Evolutionary conservation across 2,797 vertebrate species (phyloP).

Genomic region (Tamandua tetradactyla): DNA sequence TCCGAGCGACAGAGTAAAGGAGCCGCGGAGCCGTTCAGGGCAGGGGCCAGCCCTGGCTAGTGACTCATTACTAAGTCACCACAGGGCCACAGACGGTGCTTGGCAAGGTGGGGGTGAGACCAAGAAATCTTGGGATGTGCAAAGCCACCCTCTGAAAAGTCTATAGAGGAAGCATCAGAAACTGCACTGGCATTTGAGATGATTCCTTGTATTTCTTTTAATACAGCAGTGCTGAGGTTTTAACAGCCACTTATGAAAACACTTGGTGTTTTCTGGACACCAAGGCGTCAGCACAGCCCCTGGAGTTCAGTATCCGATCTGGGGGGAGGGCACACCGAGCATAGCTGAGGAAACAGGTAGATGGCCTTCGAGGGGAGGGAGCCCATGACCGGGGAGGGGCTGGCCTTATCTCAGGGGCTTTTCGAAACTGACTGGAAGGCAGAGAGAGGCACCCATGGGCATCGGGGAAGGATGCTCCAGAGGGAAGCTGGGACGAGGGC

Average conservation of each 20-base stretch:
- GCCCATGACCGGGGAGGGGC: background rate
- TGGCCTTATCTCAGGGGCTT: background rate
- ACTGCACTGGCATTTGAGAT: too few species aligned
- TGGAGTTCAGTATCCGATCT: background rate
- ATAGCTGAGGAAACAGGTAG: background rate
- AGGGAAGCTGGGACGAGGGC: background rate
- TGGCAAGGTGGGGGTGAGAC: too few species aligned
- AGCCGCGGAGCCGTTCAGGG: background rate
- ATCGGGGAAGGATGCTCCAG: background rate
- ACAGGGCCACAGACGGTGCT: too few species aligned
- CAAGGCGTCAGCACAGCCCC: background rate
- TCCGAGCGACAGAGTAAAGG: background rate
- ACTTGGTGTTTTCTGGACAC: background rate
- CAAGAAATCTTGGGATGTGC: too few species aligned
- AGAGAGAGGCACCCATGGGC: rapidly evolving
- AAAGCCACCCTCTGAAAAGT: background rate
- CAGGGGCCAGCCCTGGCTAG: too few species aligned
- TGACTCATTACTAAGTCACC: too few species aligned
- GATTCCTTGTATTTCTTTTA: background rate
- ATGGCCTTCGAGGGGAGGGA: background rate
- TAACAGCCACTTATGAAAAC: background rate
- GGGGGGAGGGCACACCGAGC: too few species aligned
- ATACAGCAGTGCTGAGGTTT: background rate
- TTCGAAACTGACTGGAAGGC: background rate
- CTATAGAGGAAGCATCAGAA: too few species aligned